Base-by-base conservation (phyloP, 2,888 invertebrate genomes). In the Epinotia nisella region DNA sequence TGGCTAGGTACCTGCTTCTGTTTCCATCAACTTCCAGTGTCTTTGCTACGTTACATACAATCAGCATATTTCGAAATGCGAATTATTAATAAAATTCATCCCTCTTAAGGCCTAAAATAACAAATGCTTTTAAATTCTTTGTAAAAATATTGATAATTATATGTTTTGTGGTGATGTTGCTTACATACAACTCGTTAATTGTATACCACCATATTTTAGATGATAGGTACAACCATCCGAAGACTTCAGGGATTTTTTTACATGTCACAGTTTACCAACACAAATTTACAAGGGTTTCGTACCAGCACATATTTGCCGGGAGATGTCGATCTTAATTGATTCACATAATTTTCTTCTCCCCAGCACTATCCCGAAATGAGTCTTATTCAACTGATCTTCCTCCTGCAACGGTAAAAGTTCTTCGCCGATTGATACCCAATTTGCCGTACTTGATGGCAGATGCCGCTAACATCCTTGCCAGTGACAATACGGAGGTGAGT, bases 401-500 rank as follows among this genome's bases (percentile, higher is more conserved):
- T 0, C 78, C 81, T 0, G 75, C 71, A 0, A 90, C 89, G 0
- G 82, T 84, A 0, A 56, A 51, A 0, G 85, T 86, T 0, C 60
- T 90, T 9, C 66, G 69, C 0, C 68, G 61, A 0, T 77, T 92
- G n/a, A 59, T 90, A 3, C 86, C 87, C 0, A 86, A 87, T 71
- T 62, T 89, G 0, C 88, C 91, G 0, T 82, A 83, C 4, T 79
- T 92, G 1, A 78, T 90, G 0, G 78, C 87, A 0, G 92, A 93
- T 17, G 61, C 80, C 0, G 80, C 84, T 0, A 81, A 90, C 15
- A 76, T 91, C 1, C 79, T 92, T 3, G 72, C 84, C 9, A 79
- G 75, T 10, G 87, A 85, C 56, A 78, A 83, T 10, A 88, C 87
- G 0, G 85, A 90, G 71, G 92, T 91, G 76, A 86, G 89, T 83